Conservation (phyloP, 2,797 vertebrate genomes). For the Falco biarmicus region DNA sequence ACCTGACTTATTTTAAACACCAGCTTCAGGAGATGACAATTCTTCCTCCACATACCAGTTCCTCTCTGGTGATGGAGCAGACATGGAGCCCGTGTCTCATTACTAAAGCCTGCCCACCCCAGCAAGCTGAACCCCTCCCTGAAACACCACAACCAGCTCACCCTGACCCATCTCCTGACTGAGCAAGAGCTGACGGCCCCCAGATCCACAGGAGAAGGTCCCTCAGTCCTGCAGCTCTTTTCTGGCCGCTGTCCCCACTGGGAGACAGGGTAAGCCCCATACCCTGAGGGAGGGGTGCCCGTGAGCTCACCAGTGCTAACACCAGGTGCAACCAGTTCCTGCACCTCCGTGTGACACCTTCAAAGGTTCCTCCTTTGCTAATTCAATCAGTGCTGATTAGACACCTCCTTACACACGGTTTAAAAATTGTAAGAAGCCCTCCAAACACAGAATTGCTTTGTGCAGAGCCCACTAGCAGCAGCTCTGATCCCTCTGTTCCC, state of each 20-base stretch:
- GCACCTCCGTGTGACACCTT: neutral
- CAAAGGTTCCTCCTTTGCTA: neutral
- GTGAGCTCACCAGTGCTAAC: neutral
- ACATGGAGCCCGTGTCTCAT: fast-evolving
- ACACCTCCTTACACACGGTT: neutral
- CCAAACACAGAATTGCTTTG: fast-evolving
- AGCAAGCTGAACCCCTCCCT: neutral
- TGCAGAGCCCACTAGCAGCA: fast-evolving
- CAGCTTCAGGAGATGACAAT: fast-evolving
- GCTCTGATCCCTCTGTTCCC: neutral
- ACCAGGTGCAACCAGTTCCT: neutral
- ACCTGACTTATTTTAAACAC: no score
- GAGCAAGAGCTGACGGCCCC: neutral
- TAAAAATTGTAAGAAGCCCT: fast-evolving
- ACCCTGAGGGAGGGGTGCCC: neutral
- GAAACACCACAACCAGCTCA: fast-evolving
- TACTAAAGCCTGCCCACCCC: neutral
- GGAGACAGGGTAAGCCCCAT: neutral
- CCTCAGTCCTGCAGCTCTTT: neutral
- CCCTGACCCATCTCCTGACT: no score
- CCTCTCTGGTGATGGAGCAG: neutral
- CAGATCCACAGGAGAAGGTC: fast-evolving
- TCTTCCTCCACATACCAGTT: fast-evolving
- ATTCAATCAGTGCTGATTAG: neutral
- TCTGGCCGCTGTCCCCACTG: neutral